Evolutionary conservation across 2,797 vertebrate species (phyloP), one percentile per base, ranked within the genome.

Genomic region (Leptatherina wallacei): DNA sequence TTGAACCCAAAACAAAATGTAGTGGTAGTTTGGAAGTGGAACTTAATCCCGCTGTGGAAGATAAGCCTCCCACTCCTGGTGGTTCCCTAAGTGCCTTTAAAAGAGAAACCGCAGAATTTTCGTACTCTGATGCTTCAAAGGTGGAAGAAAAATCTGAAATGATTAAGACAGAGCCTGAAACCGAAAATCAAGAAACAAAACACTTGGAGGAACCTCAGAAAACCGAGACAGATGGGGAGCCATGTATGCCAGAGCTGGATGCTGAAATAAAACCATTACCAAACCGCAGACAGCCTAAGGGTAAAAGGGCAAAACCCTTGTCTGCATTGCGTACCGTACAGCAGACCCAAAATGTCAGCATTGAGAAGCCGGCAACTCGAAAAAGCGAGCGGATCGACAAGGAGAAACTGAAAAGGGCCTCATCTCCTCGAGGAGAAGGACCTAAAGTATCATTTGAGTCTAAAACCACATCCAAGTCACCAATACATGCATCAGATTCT

Each of bases 381-480:
- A 99, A 99, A 88, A 99, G 98, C 1, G 97, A 99, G 90, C 93
- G 98, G 47, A 99, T 99, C 78, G 98, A 99, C 88, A 94, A 92
- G 65, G 98, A 99, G 77, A 99, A 98, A 75, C 95, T 98, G 3
- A 99, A 97, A 92, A 93, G 96, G 36, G 96, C 96, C 0, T 95
- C 76, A 44, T 99, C 97, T 71, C 96, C 98, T 55, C 95, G 96
- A 27, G 96, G 95, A 67, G 97, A 99, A 65, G 85, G 87, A 5
- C 92, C 93, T 71, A 99, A 97, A 81, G 69, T 88, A 0, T 91
- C 94, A 78, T 88, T 93, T 66, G 95, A 96, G 52, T 91, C 92
- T 0, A 96, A 96, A 91, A 94, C 93, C 0, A 89, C 95, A 47
- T 94, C 96, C 18, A 99, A 98, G 88, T 97, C 96, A 52, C 96